A percentile compares a stretch with the other conserved stretches of the same genome.
Conservation (phyloP, 2,888 invertebrate genomes). For the Matsumyia berberina region DNA sequence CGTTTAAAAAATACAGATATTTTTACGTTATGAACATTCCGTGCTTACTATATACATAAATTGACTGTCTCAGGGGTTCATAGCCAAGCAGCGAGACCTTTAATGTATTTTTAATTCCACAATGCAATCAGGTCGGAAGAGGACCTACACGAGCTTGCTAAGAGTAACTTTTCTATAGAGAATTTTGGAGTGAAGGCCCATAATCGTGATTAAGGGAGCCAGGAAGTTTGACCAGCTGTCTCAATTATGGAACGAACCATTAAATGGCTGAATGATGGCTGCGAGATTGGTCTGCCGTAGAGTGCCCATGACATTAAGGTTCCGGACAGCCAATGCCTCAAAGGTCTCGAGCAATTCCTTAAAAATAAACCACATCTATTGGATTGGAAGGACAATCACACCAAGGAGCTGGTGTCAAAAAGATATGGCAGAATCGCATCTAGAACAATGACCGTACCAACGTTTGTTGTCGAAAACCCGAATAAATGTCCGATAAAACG, state of each 20-base stretch:
- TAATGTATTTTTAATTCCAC: not conserved
- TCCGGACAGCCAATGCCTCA: not conserved
- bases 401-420: not conserved
- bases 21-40: not conserved
- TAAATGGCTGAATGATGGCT: not conserved
- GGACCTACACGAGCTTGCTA: not conserved
- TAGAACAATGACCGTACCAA: not conserved
- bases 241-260: not conserved
- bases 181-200: not conserved
- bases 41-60: not conserved
- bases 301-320: not conserved
- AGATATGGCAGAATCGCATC: not conserved
- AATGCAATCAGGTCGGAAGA: not conserved
- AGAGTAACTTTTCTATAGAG: not conserved
- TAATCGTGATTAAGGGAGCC: constrained; percentile 2
- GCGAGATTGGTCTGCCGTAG: not conserved
- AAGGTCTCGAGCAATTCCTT: not conserved
- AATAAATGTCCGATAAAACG: too few relatives aligned
- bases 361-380: not conserved
- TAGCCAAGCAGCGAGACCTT: not conserved
- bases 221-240: not conserved
- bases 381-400: not conserved
- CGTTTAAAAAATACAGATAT: too few relatives aligned
- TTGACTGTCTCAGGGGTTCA: not conserved
- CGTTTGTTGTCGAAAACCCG: too few relatives aligned